Base-by-base conservation (phyloP, 2,113 vertebrate species). In the Dasypus novemcinctus region DNA sequence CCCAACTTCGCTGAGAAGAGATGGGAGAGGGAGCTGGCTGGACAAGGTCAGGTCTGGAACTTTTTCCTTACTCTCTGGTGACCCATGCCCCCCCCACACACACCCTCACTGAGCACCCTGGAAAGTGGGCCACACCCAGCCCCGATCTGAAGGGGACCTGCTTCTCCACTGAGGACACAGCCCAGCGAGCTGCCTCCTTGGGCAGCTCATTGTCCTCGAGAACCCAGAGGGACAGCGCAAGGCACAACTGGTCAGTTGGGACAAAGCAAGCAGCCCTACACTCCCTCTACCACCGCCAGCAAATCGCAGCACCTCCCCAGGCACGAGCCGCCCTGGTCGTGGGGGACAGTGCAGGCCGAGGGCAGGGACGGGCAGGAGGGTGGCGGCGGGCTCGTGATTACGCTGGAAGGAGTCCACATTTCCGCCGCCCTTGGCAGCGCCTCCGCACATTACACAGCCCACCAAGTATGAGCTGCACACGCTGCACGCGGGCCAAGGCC, bases 361-460 rank as follows among this genome's bases (percentile, higher is more conserved):
- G 78, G 18, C 64, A 46, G 64, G 88, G 75, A 59, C 27, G 23
- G 66, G 9, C 43, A 46, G 80, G 69, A 66, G 49, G 76, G 72
- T 54, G 61, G 75, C 17, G 52, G 76, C 11, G 84, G 80, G 57
- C 25, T 91, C 86, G 80, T 91, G 93, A 95, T 83, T 61, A 31
- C 59, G 54, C 96, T 98, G 96, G 98, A 97, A 95, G 89, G 94
- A 87, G 36, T 88, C 97, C 94, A 90, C 90, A 13, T 96, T 95
- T 96, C 97, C 78, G 64, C 97, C 97, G 96, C 78, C 97, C 93
- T 97, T 96, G 97, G 96, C 97, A 95, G 93, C 59, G 15, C 88
- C 41, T 87, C 88, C 0, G 10, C 83, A 80, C 89, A 96, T 98
- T 94, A 98, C 97, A 90, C 96, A 97, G 95, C 95, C 95, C 97